phyloP scores from a whole-genome alignment of 2,888 invertebrate genomes.

The Bombylius discolor region DNA sequence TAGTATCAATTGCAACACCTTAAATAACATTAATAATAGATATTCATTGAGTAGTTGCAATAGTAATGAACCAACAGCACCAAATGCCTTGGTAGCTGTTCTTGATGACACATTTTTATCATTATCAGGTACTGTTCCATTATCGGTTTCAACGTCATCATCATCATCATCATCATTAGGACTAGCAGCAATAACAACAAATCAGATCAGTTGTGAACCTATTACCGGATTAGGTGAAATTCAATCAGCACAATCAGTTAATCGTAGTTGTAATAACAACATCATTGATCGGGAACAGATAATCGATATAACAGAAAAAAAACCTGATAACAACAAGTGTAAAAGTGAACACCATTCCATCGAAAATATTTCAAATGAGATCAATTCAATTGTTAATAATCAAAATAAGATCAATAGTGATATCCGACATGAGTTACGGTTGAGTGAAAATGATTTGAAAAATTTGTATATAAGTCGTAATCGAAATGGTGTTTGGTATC shows the following conservation, averaged over 20 bases:
- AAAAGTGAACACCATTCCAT: not conserved
- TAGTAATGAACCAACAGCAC: constrained; percentile 10
- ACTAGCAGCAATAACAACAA: not conserved
- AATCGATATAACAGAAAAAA: not conserved
- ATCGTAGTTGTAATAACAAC: not conserved
- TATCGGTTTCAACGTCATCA: no score
- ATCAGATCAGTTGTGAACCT: not conserved
- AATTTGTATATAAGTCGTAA: constrained; percentile 32
- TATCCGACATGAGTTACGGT: constrained; percentile 5
- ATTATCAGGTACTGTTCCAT: constrained; percentile 14
- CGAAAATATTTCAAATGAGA: not conserved
- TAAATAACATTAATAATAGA: constrained; percentile 9
- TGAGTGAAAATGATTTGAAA: constrained; percentile 20
- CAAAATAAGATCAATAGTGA: not conserved
- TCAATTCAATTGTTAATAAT: constrained; percentile 2
- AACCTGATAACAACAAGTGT: not conserved
- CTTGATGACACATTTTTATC: constrained; percentile 29
- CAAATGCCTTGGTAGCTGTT: constrained; percentile 13
- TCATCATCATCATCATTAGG: not conserved
- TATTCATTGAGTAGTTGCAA: constrained; percentile 5
- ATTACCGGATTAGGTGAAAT: constrained; percentile 22
- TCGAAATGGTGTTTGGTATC: constrained; percentile 29
- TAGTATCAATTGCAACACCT: not conserved
- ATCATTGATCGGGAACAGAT: not conserved
- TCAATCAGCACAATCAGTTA: constrained; percentile 21